phyloP scores from a whole-genome alignment of 1,140 invertebrate genomes.

The Hylaeus volcanicus region DNA sequence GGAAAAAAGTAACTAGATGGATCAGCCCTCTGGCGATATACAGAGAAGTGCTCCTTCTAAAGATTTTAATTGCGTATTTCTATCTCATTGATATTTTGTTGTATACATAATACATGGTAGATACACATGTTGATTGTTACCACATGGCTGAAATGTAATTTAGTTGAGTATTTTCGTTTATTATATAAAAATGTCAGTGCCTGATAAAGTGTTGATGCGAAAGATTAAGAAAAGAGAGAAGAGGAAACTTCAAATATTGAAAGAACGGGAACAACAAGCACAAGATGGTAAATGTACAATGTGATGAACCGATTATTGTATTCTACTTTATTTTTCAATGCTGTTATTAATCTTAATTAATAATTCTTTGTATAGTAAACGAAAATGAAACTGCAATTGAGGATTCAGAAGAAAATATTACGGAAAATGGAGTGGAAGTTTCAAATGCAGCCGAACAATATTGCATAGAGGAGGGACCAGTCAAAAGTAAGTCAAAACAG shows the following conservation, averaged over 20 bases:
- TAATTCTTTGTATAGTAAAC: constrained; percentile 59
- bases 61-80: no score
- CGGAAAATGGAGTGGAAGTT: background rate
- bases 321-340: constrained; percentile 8
- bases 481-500: constrained; percentile 60
- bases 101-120: no score
- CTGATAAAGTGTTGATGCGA: constrained; percentile 88
- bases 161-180: background rate
- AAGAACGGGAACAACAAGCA: constrained; percentile 80
- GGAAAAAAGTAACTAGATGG: no score
- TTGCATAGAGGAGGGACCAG: constrained; percentile 27
- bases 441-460: constrained; percentile 35
- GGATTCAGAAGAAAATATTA: constrained; percentile 62
- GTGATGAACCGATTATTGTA: constrained; percentile 27
- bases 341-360: constrained; percentile 39
- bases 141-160: constrained; percentile 8
- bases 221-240: constrained; percentile 90
- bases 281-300: constrained; percentile 66
- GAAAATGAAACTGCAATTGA: constrained; percentile 64
- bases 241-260: constrained; percentile 83
- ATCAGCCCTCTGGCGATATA: no score
- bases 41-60: no score
- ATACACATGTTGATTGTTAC: background rate
- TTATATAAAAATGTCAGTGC: constrained; percentile 84
- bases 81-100: no score